Evolutionary conservation across 2,113 vertebrate species (phyloP).

Genomic region (Myotis yumanensis): DNA sequence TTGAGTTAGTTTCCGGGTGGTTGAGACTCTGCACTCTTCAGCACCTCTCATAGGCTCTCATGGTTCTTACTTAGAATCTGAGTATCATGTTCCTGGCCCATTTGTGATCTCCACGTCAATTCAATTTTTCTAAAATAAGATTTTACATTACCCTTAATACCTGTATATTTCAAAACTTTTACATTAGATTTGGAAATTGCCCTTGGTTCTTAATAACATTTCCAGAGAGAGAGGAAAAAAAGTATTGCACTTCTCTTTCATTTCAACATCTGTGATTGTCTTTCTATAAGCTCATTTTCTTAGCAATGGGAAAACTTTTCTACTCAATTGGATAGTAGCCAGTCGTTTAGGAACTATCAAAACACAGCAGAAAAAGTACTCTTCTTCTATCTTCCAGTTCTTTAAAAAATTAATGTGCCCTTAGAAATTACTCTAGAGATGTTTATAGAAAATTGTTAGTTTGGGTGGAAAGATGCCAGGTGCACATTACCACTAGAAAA

Average conservation of each 20-base stretch:
- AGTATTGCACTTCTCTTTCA: background rate
- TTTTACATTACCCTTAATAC: background rate
- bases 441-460: conserved; percentile 45
- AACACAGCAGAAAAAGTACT: background rate
- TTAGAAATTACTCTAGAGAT: conserved; percentile 66
- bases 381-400: conserved; percentile 18
- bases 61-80: conserved; percentile 12
- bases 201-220: conserved; percentile 23
- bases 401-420: conserved; percentile 53
- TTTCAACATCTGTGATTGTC: conserved; percentile 32
- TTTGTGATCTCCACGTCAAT: conserved; percentile 6
- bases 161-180: conserved; percentile 18
- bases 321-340: background rate
- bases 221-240: background rate
- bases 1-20: background rate
- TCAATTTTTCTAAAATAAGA: conserved; percentile 33
- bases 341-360: conserved; percentile 25
- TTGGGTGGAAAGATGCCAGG: background rate
- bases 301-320: background rate
- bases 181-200: conserved; percentile 28
- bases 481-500: background rate
- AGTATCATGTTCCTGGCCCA: background rate
- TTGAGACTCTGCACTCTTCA: background rate
- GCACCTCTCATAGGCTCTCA: background rate
- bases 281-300: conserved; percentile 55